These are phyloP conservation scores for Engystomops pustulosus DNA, from an alignment of 2,113 vertebrate species.

Conservation along the genomic window DNA sequence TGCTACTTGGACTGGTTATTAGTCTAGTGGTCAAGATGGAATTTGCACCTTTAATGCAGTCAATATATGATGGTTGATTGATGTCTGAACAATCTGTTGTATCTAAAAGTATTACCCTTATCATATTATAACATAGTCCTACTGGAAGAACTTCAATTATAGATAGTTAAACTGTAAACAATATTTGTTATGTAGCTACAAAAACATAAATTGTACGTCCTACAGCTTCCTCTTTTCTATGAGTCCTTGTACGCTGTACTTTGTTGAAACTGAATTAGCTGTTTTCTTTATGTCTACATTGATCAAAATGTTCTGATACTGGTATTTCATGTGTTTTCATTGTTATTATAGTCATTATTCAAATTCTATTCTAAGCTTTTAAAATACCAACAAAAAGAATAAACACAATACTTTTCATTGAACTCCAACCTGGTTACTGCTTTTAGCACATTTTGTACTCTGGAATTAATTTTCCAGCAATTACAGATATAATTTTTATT, in stretches of 20 bases:
- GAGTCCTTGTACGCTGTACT: background rate
- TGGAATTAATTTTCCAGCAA: background rate
- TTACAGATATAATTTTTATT: background rate
- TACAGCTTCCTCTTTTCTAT: background rate
- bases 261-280: constrained; percentile 4
- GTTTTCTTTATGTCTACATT: background rate
- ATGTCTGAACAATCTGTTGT: no score
- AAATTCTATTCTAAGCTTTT: background rate
- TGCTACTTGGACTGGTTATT: no score
- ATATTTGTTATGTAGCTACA: background rate
- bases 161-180: background rate
- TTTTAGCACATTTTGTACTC: background rate
- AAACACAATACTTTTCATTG: background rate
- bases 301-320: background rate
- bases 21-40: no score
- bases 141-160: background rate
- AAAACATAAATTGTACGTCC: background rate
- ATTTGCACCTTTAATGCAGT: no score
- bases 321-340: constrained; percentile 6
- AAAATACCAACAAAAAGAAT: background rate
- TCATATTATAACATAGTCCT: background rate
- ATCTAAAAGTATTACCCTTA: no score
- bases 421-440: background rate
- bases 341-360: background rate
- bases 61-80: no score